Conservation (phyloP, 2,797 vertebrate genomes). For the Vireo griseus region DNA sequence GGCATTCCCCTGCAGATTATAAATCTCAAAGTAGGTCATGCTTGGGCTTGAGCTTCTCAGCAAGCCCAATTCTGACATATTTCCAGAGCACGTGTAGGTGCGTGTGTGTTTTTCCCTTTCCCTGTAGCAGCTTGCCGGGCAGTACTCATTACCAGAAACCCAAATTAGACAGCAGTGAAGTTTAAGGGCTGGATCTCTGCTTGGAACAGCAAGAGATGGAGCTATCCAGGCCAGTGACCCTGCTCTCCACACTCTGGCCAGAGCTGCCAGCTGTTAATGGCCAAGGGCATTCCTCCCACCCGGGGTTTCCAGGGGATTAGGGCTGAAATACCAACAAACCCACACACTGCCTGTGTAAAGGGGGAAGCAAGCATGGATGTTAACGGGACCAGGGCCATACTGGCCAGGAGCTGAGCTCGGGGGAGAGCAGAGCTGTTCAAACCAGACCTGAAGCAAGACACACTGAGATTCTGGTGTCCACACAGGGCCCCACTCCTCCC, state of each 20-base stretch:
- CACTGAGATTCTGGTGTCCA: background rate
- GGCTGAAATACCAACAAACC: background rate
- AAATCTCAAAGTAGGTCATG: constrained; percentile 52
- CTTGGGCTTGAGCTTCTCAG: constrained; percentile 26
- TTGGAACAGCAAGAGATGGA: background rate
- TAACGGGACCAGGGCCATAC: fast-evolving
- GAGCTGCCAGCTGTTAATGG: background rate
- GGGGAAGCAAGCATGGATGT: fast-evolving
- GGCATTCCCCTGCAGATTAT: constrained; percentile 47
- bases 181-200: background rate
- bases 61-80: constrained; percentile 15
- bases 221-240: background rate
- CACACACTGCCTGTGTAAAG: fast-evolving
- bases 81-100: constrained; percentile 5
- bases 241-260: background rate
- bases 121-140: background rate
- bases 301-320: background rate
- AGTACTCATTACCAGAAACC: background rate
- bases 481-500: background rate
- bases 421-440: background rate
- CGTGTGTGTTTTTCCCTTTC: background rate
- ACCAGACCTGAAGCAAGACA: background rate
- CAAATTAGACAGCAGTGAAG: background rate
- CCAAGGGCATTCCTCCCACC: background rate
- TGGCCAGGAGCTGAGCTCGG: fast-evolving